These are phyloP conservation scores for Platyura marginata DNA, from an alignment of 1,140 invertebrate species.

Conservation along the genomic window DNA sequence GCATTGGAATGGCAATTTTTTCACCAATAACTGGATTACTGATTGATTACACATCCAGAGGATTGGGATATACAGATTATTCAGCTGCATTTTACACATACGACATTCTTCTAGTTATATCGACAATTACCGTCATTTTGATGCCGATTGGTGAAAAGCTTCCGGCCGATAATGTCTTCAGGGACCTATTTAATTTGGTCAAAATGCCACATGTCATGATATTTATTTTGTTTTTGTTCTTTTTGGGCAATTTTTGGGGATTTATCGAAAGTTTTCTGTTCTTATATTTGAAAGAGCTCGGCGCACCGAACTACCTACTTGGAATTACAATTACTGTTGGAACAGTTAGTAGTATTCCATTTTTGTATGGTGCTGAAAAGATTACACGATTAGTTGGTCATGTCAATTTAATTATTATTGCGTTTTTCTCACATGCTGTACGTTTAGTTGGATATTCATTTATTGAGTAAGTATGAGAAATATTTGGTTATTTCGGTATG, in stretches of 20 bases:
- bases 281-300: conserved; percentile 61
- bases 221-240: conserved; percentile 57
- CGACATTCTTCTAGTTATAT: conserved; percentile 45
- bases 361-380: conserved; percentile 58
- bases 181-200: conserved; percentile 47
- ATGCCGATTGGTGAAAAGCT: conserved; percentile 53
- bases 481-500: too few species aligned
- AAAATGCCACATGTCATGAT: conserved; percentile 53
- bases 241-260: conserved; percentile 62
- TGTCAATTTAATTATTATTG: conserved; percentile 61
- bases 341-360: conserved; percentile 59
- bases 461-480: conserved; percentile 42
- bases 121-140: conserved; percentile 43
- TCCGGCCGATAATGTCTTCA: conserved; percentile 49
- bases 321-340: conserved; percentile 68
- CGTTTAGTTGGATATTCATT: conserved; percentile 65
- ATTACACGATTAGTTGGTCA: conserved; percentile 65
- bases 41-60: conserved; percentile 42
- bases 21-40: conserved; percentile 60
- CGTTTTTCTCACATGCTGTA: conserved; percentile 61
- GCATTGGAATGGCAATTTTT: conserved; percentile 60
- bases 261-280: conserved; percentile 74
- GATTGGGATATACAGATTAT: conserved; percentile 53
- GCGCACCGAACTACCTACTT: conserved; percentile 57
- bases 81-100: conserved; percentile 59